Evolutionary conservation across 2,113 vertebrate genomes (phyloP), one percentile per base, ranked within the genome.

Genomic region (Chlorocebus sabaeus): DNA sequence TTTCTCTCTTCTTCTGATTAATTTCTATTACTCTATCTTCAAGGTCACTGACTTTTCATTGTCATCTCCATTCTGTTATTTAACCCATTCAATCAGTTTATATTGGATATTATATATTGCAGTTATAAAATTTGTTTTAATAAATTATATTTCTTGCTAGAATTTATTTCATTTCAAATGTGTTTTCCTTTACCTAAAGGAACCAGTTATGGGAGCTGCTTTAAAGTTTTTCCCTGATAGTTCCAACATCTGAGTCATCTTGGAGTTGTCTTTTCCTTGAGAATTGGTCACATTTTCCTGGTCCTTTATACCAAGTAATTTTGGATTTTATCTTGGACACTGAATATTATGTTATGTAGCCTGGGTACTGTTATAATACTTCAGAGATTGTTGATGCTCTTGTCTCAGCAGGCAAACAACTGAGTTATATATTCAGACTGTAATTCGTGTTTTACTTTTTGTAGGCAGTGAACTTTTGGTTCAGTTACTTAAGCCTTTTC

Each of bases 241-340:
- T 75, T 82, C 16, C 57, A 94, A 79, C 17, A 61, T 38, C 32
- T 59, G 45, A 32, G 73, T 78, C 32, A 79, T 84, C 25, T 80
- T 76, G 23, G 52, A n/a, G 2, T 73, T 85, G 40, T 25, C 20
- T 75, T 94, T 85, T 70, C 48, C 48, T 79, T 89, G 55, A 89
- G 79, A 96, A 75, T 2, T 68, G 52, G 70, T 20, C 32, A 89
- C 22, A 67, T 84, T 55, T 97, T 94, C 48, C 64, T 72, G 20
- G n/a, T 72, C 76, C 18, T 52, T 79, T 43, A 43, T 27, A 88
- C 64, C 20, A 75, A 81, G 6, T 80, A 84, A 92, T 67, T 89
- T 57, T 94, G 16, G 45, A 90, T 95, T 93, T 95, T 89, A 92
- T 91, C 38, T 70, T 89, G 68, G 57, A 57, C 40, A 50, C 2